phyloP scores from a whole-genome alignment of 2,797 vertebrate genomes.

The Oreochromis grahami region DNA sequence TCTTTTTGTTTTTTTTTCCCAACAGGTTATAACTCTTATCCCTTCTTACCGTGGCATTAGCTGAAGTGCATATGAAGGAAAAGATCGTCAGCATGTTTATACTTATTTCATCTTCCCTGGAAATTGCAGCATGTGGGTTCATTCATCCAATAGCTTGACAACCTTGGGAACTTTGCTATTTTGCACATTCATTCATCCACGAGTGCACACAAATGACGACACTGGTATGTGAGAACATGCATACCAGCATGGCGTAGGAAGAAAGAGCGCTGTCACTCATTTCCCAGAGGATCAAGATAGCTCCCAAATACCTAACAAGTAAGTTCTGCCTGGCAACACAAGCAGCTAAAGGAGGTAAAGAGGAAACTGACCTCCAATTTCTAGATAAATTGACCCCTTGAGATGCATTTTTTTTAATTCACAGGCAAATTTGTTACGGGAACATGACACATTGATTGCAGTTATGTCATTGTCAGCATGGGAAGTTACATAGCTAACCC shows the following conservation, averaged over 20 bases:
- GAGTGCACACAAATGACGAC: slow-evolving; percentile 13
- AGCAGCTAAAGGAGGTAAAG: slow-evolving; percentile 7
- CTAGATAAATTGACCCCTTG: slow-evolving; percentile 37
- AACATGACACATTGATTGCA: slow-evolving; percentile 13
- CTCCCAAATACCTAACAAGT: slow-evolving; percentile 32
- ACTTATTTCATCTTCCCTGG: neutral
- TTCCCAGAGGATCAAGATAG: slow-evolving; percentile 44
- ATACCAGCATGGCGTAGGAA: slow-evolving; percentile 19
- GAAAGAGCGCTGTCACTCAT: slow-evolving; percentile 48
- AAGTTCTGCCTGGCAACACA: slow-evolving; percentile 54
- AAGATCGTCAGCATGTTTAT: neutral
- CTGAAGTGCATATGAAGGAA: neutral
- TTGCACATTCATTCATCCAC: slow-evolving; percentile 7
- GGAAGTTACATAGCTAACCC: neutral
- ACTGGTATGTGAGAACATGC: slow-evolving; percentile 35
- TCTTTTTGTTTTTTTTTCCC: neutral
- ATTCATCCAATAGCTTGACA: slow-evolving; percentile 16
- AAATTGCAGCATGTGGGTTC: neutral
- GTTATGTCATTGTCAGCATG: slow-evolving; percentile 5
- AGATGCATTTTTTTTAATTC: slow-evolving; percentile 35
- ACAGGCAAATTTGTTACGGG: slow-evolving; percentile 36
- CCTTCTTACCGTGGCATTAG: neutral
- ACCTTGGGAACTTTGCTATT: slow-evolving; percentile 35
- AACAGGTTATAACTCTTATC: neutral
- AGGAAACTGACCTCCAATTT: slow-evolving; percentile 42